phyloP scores from a whole-genome alignment of 2,888 invertebrate genomes.

The Tubulanus polymorphus region DNA sequence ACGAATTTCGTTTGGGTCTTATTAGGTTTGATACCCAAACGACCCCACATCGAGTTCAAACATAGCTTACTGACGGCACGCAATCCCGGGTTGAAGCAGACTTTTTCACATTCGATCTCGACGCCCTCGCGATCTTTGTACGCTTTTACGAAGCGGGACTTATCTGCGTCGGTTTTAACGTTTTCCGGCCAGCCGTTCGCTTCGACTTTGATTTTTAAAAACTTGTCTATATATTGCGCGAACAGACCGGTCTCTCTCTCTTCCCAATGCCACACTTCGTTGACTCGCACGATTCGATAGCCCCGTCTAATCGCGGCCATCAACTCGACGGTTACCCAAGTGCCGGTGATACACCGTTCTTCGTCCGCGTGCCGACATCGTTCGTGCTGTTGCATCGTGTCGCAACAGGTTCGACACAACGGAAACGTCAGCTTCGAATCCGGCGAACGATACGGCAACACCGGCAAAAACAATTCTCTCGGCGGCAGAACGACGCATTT shows the following conservation, averaged over 20 bases:
- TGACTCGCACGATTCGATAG: slow-evolving; percentile 37
- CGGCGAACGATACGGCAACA: slow-evolving; percentile 34
- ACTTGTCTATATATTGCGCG: slow-evolving; percentile 35
- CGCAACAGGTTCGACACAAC: slow-evolving; percentile 32
- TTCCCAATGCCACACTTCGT: slow-evolving; percentile 45
- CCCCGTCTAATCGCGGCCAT: slow-evolving; percentile 35
- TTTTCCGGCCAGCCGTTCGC: slow-evolving; percentile 27
- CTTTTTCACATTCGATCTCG: slow-evolving; percentile 15
- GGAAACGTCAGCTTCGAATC: slow-evolving; percentile 40
- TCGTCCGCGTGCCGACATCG: slow-evolving; percentile 38
- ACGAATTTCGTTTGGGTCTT: slow-evolving; percentile 12
- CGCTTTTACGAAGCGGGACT: slow-evolving; percentile 20
- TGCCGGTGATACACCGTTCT: slow-evolving; percentile 31
- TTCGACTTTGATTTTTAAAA: slow-evolving; percentile 33
- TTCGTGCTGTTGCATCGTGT: slow-evolving; percentile 21
- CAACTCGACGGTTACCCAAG: slow-evolving; percentile 46
- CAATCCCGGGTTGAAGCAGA: background rate
- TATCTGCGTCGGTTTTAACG: slow-evolving; percentile 22
- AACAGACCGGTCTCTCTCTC: slow-evolving; percentile 30
- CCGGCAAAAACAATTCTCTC: slow-evolving; percentile 32
- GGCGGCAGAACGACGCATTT: slow-evolving; percentile 34
- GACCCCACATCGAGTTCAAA: background rate
- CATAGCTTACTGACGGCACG: background rate
- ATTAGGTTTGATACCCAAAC: slow-evolving; percentile 4
- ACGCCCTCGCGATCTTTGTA: slow-evolving; percentile 24